A percentile compares a stretch with the other conserved stretches of the same genome.
phyloP scores from a whole-genome alignment of 2,888 invertebrate species.

The Theristus sp. region DNA sequence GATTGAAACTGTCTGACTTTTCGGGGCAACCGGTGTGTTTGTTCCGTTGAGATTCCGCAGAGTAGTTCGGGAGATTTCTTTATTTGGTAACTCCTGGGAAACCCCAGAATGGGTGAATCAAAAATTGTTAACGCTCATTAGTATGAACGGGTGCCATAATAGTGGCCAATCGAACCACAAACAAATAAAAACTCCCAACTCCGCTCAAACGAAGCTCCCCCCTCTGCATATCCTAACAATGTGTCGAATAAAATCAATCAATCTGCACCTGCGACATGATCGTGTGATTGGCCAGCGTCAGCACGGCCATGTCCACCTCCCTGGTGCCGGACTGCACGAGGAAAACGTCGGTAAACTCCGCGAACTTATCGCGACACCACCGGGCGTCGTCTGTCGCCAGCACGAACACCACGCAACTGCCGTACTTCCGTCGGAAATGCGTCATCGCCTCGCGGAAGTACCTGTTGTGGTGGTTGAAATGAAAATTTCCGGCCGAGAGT shows the following conservation, averaged over 20 bases:
- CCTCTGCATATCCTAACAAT: too few relatives aligned
- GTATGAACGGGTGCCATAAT: too few relatives aligned
- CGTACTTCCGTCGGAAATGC: conserved; percentile 16
- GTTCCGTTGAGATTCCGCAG: background rate
- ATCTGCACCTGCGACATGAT: conserved; percentile 20
- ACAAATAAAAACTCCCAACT: too few relatives aligned
- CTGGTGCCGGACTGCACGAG: conserved; percentile 13
- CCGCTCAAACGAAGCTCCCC: too few relatives aligned
- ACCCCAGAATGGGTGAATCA: too few relatives aligned
- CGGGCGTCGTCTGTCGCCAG: background rate
- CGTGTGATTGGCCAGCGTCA: conserved; percentile 26
- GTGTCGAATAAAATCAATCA: too few relatives aligned
- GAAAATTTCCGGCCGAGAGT: too few relatives aligned
- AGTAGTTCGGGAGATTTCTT: background rate
- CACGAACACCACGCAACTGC: background rate
- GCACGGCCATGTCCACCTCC: conserved; percentile 28
- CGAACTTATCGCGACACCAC: background rate
- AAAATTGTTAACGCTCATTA: too few relatives aligned
- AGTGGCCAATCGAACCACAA: too few relatives aligned
- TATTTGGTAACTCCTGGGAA: background rate
- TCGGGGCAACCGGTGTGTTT: too few relatives aligned
- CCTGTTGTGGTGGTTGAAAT: too few relatives aligned
- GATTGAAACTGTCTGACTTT: too few relatives aligned
- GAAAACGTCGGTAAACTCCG: conserved; percentile 7
- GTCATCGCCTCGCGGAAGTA: conserved; percentile 12